Percentiles rank a stretch among this genome's conserved stretches.
phyloP scores from a whole-genome alignment of 2,113 vertebrate genomes.

The Scomber scombrus region DNA sequence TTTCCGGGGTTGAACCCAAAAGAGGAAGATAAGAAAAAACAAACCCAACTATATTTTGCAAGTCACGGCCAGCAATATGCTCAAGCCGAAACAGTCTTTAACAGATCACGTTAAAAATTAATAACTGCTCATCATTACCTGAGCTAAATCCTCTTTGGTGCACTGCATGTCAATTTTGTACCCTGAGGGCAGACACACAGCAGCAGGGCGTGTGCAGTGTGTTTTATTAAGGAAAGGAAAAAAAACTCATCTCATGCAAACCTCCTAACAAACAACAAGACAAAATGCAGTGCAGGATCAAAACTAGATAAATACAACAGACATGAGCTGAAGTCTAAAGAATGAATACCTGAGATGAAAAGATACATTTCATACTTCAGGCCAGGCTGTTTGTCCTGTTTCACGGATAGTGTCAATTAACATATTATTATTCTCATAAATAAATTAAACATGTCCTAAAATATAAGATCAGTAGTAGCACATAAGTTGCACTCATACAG shows the following conservation, averaged over 20 bases:
- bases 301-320: neutral
- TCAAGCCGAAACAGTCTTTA: neutral
- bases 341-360: neutral
- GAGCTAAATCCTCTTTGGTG: slow-evolving; percentile 5
- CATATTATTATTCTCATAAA: neutral
- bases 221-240: neutral
- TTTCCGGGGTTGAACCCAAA: neutral
- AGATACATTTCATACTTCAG: neutral
- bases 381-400: neutral
- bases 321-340: neutral
- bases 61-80: neutral
- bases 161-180: slow-evolving; percentile 14
- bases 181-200: slow-evolving; percentile 49
- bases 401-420: neutral
- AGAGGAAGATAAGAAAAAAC: slow-evolving; percentile 9
- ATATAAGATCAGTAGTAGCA: neutral
- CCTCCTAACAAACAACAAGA: slow-evolving; percentile 15
- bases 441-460: neutral
- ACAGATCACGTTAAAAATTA: neutral
- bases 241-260: slow-evolving; percentile 2
- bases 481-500: too few relatives aligned
- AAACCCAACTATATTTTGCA: neutral
- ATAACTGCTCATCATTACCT: too few relatives aligned
- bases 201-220: slow-evolving; percentile 44
- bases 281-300: neutral